Conservation (phyloP, 2,888 invertebrate genomes). For the Drosophila suboccidentalis region DNA sequence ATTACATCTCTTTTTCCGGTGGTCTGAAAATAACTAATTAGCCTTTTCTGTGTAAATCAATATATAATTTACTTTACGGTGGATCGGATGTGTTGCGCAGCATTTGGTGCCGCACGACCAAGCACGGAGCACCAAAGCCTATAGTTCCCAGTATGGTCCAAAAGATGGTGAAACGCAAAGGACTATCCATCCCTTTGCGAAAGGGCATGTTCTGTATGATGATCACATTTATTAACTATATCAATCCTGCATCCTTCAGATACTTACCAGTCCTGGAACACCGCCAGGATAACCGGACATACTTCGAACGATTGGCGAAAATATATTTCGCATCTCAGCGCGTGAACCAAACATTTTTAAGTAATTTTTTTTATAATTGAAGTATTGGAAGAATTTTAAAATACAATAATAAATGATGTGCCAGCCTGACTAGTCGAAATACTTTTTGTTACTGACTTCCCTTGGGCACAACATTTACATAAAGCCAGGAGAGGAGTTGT, state of each 20-base stretch:
- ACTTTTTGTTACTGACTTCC: background rate
- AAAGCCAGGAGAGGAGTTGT: background rate
- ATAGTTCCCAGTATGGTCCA: slow-evolving; percentile 55
- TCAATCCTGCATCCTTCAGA: background rate
- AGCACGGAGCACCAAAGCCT: slow-evolving; percentile 76
- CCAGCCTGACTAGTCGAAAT: slow-evolving; percentile 1
- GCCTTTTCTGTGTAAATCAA: background rate
- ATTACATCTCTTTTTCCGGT: slow-evolving; percentile 5
- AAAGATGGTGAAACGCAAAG: slow-evolving; percentile 69
- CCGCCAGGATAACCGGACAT: slow-evolving; percentile 62
- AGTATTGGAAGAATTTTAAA: slow-evolving; percentile 6
- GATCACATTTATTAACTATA: background rate
- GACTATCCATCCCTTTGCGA: slow-evolving; percentile 61
- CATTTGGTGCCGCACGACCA: slow-evolving; percentile 71
- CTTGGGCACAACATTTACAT: no score
- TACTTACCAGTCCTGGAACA: slow-evolving; percentile 72
- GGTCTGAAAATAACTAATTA: background rate
- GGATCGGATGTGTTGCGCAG: slow-evolving; percentile 44
- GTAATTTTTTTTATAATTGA: slow-evolving; percentile 10
- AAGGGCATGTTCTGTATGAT: slow-evolving; percentile 64
- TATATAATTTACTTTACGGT: slow-evolving; percentile 25
- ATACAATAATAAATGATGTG: background rate
- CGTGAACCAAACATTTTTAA: slow-evolving; percentile 52
- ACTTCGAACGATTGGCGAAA: slow-evolving; percentile 32
- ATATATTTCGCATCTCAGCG: slow-evolving; percentile 25